Percentiles rank a stretch among this genome's conserved stretches.
These are phyloP conservation scores for Scaptomyza parva DNA, from an alignment of 2,888 invertebrate genomes.

Conservation along the genomic window DNA sequence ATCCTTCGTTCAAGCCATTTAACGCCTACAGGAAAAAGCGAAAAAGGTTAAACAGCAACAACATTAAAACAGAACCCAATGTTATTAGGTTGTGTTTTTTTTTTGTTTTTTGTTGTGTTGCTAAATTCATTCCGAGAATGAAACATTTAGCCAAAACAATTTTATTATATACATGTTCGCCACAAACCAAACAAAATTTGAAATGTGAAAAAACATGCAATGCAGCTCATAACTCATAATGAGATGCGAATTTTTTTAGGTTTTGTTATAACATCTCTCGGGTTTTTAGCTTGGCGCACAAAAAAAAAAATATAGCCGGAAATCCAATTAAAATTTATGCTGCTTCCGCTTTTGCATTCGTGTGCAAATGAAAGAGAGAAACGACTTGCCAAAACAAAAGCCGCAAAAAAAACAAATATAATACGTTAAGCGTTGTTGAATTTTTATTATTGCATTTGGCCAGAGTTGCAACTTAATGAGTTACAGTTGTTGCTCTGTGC, in stretches of 20 bases:
- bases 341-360: conserved; percentile 57
- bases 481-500: conserved; percentile 16
- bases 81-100: conserved; percentile 27
- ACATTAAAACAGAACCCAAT: conserved; percentile 2
- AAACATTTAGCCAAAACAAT: conserved; percentile 52
- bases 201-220: conserved; percentile 25
- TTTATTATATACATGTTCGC: conserved; percentile 20
- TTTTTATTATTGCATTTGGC: conserved; percentile 48
- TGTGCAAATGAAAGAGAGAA: too few relatives aligned
- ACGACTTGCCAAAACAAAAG: conserved; percentile 30
- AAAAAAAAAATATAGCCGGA: conserved; percentile 35
- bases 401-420: conserved; percentile 18
- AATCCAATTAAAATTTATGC: conserved; percentile 74
- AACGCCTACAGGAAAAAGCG: neutral
- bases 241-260: conserved; percentile 44
- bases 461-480: conserved; percentile 17
- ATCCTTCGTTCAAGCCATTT: neutral
- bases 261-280: conserved; percentile 9
- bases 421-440: conserved; percentile 22
- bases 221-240: conserved; percentile 65
- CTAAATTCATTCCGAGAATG: conserved; percentile 17
- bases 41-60: conserved; percentile 18
- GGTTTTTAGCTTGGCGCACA: conserved; percentile 1
- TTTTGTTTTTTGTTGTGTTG: conserved; percentile 1
- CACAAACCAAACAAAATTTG: neutral